Evolutionary conservation across 1,140 invertebrate genomes (phyloP).

Genomic region (Panagrolaimus sp.): DNA sequence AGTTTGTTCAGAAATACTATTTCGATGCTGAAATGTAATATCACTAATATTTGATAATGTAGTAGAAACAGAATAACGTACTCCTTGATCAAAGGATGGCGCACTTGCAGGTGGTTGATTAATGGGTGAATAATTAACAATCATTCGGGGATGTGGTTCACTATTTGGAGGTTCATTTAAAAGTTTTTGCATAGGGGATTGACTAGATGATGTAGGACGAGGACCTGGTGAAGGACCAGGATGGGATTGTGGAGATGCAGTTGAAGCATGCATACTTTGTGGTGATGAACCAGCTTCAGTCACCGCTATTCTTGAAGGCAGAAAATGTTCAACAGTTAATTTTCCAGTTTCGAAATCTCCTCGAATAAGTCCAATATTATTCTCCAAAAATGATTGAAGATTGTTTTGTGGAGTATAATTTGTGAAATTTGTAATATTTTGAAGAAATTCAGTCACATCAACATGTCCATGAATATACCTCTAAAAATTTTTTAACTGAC

Average conservation of each 20-base stretch:
- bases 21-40: not conserved
- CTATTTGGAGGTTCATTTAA: not conserved
- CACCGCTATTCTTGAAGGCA: not conserved
- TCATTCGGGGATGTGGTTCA: not conserved
- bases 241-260: not conserved
- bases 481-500: not conserved
- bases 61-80: not conserved
- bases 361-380: not conserved
- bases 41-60: conserved; percentile 1
- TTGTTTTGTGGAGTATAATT: not conserved
- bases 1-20: not conserved
- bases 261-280: not conserved
- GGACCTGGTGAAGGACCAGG: not conserved
- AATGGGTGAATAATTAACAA: not conserved
- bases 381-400: not conserved
- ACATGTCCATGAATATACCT: too few relatives aligned
- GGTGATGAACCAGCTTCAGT: not conserved
- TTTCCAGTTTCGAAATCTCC: not conserved
- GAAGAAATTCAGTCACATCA: too few relatives aligned
- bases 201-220: not conserved
- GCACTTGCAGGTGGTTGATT: conserved; percentile 1
- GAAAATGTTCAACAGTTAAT: not conserved
- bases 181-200: not conserved
- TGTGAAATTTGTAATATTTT: too few relatives aligned
- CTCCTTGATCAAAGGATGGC: not conserved